Conservation (phyloP, 2,888 invertebrate species). For the Achlya flavicornis region DNA sequence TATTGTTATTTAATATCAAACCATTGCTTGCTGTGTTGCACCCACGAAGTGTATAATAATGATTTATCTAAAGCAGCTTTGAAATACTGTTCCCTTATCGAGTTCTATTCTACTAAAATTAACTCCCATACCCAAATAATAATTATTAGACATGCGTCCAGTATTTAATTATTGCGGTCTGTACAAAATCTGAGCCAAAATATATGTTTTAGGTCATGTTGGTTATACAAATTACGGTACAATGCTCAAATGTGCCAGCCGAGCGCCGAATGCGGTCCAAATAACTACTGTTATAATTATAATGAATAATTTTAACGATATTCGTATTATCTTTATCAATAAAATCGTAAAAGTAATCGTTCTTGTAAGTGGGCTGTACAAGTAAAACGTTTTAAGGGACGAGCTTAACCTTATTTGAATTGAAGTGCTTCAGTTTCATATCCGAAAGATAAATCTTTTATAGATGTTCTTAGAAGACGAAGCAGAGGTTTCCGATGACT, state of each 20-base stretch:
- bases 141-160: not conserved
- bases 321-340: constrained; percentile 2
- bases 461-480: not conserved
- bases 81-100: too few species aligned
- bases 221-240: not conserved
- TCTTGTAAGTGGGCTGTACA: not conserved
- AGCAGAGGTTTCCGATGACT: not conserved
- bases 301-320: not conserved
- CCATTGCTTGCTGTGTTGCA: too few species aligned
- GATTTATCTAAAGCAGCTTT: too few species aligned
- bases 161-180: not conserved
- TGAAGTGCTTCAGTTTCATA: not conserved
- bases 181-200: constrained; percentile 1
- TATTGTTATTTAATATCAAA: too few species aligned
- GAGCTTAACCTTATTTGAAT: not conserved
- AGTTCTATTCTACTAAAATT: too few species aligned
- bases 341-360: not conserved
- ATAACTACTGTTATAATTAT: not conserved
- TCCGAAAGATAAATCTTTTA: not conserved
- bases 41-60: too few species aligned
- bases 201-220: not conserved
- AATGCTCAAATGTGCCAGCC: not conserved
- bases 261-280: not conserved
- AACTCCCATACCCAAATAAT: too few species aligned
- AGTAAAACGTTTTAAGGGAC: constrained; percentile 3